phyloP scores from a whole-genome alignment of 2,888 invertebrate species.

The Melieria picta region DNA sequence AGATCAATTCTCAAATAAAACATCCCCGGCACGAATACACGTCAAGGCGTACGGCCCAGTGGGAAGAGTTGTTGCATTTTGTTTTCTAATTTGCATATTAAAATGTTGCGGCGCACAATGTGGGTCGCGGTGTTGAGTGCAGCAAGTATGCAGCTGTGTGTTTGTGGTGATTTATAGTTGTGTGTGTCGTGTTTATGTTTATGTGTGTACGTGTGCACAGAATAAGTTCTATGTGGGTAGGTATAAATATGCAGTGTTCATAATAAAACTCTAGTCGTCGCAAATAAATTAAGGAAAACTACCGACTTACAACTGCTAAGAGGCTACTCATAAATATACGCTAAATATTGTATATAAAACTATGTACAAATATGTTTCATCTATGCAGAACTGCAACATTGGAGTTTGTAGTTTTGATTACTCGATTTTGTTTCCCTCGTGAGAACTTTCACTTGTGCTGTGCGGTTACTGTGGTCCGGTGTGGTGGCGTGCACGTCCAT shows the following conservation, averaged over 20 bases:
- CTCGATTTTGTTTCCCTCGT: background rate
- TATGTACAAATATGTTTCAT: constrained; percentile 25
- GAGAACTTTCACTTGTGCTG: background rate
- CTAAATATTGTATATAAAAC: background rate
- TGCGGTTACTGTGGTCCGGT: background rate
- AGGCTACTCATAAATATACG: constrained; percentile 20
- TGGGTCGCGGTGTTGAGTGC: too few species aligned
- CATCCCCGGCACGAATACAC: too few species aligned
- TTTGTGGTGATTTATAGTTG: too few species aligned
- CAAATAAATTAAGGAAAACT: constrained; percentile 29
- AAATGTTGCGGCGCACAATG: too few species aligned
- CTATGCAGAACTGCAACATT: constrained; percentile 12
- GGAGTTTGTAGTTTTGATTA: constrained; percentile 2
- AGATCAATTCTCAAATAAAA: too few species aligned
- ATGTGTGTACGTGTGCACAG: too few species aligned
- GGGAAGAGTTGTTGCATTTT: too few species aligned
- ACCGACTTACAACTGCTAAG: constrained; percentile 16
- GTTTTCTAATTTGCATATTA: too few species aligned
- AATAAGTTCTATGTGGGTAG: too few species aligned
- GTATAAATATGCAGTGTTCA: background rate
- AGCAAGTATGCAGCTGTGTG: too few species aligned
- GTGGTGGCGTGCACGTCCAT: background rate
- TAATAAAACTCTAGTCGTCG: background rate
- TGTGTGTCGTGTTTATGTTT: too few species aligned
- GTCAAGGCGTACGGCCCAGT: too few species aligned